A percentile compares a stretch with the other conserved stretches of the same genome.
Conservation (phyloP, 2,797 vertebrate genomes). For the Heliangelus exortis region DNA sequence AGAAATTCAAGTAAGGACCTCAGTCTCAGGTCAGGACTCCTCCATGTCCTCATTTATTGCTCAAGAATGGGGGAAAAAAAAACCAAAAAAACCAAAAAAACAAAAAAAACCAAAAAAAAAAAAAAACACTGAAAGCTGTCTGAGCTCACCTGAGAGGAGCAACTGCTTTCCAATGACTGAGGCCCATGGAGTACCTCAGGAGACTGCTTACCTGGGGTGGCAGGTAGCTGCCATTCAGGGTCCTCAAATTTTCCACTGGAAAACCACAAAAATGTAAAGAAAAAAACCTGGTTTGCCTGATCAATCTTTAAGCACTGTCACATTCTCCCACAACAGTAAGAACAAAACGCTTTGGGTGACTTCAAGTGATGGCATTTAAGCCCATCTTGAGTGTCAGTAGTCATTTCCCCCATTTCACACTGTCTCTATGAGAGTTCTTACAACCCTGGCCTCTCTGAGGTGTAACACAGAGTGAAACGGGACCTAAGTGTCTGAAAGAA, state of each 20-base stretch:
- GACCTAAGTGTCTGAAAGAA: neutral
- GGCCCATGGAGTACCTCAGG: fast-evolving
- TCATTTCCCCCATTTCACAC: fast-evolving
- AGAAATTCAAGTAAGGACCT: neutral
- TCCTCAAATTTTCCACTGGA: neutral
- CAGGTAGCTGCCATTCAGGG: fast-evolving
- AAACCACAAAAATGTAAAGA: neutral
- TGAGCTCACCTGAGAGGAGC: neutral
- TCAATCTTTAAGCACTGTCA: neutral
- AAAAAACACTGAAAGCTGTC: too few species aligned
- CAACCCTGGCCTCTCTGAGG: too few species aligned
- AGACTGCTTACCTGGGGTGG: fast-evolving
- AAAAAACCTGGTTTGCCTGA: neutral
- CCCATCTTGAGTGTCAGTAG: too few species aligned
- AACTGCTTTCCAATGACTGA: neutral
- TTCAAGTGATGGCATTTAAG: neutral
- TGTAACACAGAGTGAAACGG: neutral
- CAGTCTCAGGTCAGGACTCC: neutral
- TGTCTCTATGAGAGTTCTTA: neutral
- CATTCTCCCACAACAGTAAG: too few species aligned
- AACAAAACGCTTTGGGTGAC: fast-evolving
- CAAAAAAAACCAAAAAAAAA: too few species aligned
- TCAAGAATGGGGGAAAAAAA: neutral
- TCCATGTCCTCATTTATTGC: neutral
- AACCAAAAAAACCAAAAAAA: too few species aligned